These are phyloP conservation scores for Tyria jacobaeae DNA, from an alignment of 2,888 invertebrate genomes.

Conservation along the genomic window DNA sequence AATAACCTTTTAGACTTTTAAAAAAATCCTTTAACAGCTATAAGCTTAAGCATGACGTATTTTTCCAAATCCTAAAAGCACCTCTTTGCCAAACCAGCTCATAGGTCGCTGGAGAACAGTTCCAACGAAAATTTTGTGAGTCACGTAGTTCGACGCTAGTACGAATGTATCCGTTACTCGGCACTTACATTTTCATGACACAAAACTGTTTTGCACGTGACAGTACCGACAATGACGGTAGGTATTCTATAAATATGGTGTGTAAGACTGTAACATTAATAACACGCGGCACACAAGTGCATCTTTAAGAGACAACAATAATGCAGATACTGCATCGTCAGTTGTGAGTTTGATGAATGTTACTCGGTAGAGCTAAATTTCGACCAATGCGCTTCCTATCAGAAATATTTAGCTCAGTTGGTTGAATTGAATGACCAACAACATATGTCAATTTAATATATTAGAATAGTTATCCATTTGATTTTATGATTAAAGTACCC, in stretches of 20 bases:
- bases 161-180: not conserved
- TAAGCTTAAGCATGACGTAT: not conserved
- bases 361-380: not conserved
- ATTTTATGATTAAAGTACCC: constrained; percentile 17
- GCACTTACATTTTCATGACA: not conserved
- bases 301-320: too few relatives aligned
- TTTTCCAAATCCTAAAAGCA: not conserved
- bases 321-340: not conserved
- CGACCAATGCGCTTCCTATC: not conserved
- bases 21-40: not conserved
- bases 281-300: too few relatives aligned
- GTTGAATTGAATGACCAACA: not conserved
- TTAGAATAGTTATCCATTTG: constrained; percentile 6
- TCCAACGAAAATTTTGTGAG: too few relatives aligned
- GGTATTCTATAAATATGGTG: not conserved
- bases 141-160: not conserved
- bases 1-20: too few relatives aligned
- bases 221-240: not conserved
- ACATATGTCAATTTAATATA: not conserved
- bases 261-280: not conserved
- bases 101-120: not conserved
- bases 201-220: not conserved
- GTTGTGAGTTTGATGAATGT: not conserved
- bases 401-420: too few relatives aligned
- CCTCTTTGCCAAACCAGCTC: not conserved